A percentile compares a stretch with the other conserved stretches of the same genome.
phyloP scores from a whole-genome alignment of 1,140 invertebrate species.

The Drosophila santomea region DNA sequence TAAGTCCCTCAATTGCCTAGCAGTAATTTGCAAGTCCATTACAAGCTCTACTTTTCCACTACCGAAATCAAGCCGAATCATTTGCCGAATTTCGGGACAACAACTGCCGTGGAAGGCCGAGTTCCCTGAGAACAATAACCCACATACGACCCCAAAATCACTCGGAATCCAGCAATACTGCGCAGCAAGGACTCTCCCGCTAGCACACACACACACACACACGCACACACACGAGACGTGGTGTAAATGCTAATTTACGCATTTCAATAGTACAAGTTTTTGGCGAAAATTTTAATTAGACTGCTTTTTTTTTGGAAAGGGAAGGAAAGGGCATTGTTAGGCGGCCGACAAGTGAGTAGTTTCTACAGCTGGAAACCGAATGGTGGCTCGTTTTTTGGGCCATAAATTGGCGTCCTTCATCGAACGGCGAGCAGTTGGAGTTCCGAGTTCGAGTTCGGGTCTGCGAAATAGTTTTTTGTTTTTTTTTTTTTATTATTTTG shows the following conservation, averaged over 20 bases:
- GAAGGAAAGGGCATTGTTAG: conserved; percentile 13
- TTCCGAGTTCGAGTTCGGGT: not conserved
- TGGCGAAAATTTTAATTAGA: conserved; percentile 75
- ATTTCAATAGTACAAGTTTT: conserved; percentile 60
- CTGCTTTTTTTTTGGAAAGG: conserved; percentile 42
- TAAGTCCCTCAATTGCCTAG: too few relatives aligned
- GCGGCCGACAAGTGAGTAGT: conserved; percentile 30
- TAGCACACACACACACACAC: not conserved
- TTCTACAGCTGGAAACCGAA: conserved; percentile 23
- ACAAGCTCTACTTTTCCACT: not conserved
- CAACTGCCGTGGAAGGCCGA: conserved; percentile 19
- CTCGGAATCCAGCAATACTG: conserved; percentile 8
- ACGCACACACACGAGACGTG: not conserved
- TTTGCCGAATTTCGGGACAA: conserved; percentile 14
- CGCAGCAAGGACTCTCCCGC: conserved; percentile 17
- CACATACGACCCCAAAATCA: conserved; percentile 17
- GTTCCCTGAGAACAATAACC: conserved; percentile 28
- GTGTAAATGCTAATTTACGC: conserved; percentile 67
- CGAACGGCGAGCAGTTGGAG: conserved; percentile 57
- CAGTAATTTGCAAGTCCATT: not conserved
- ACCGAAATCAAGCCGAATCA: not conserved
- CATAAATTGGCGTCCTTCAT: conserved; percentile 84
- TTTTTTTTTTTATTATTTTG: not conserved
- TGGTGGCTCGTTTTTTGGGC: conserved; percentile 41
- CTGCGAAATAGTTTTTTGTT: not conserved